Conservation (phyloP, 1,140 invertebrate genomes). For the Temnothorax curvispinosus region DNA sequence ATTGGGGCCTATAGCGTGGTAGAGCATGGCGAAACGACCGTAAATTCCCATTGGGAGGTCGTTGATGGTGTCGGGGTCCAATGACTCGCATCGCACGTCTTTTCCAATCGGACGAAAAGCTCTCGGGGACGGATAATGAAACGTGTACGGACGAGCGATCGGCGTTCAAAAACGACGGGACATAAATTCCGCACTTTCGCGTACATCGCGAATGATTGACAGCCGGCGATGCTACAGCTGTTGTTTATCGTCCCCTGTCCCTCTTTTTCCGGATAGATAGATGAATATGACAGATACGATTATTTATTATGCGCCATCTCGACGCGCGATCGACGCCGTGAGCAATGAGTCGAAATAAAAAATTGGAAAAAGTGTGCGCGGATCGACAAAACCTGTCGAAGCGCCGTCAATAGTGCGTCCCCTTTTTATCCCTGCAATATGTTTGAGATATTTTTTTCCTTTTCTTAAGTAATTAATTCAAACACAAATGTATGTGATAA, state of each 20-base stretch:
- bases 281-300: conserved; percentile 60
- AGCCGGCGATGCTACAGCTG: conserved; percentile 58
- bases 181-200: conserved; percentile 59
- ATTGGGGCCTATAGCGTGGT: conserved; percentile 2
- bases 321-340: conserved; percentile 41
- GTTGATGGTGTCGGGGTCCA: conserved; percentile 2
- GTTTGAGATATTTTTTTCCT: neutral
- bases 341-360: conserved; percentile 50
- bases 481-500: neutral
- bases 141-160: conserved; percentile 41
- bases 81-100: conserved; percentile 47
- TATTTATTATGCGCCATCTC: conserved; percentile 60
- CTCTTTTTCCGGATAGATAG: conserved; percentile 43
- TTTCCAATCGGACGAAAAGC: conserved; percentile 61
- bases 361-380: conserved; percentile 14
- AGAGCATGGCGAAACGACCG: conserved; percentile 31
- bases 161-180: conserved; percentile 42
- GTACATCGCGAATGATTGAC: conserved; percentile 46
- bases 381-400: conserved; percentile 28
- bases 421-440: neutral
- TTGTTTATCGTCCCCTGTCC: conserved; percentile 41
- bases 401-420: conserved; percentile 21
- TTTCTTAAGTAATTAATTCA: neutral
- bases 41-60: conserved; percentile 35
- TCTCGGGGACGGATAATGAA: conserved; percentile 57